phyloP scores from a whole-genome alignment of 2,797 vertebrate species.

The Lutjanus argentimaculatus region DNA sequence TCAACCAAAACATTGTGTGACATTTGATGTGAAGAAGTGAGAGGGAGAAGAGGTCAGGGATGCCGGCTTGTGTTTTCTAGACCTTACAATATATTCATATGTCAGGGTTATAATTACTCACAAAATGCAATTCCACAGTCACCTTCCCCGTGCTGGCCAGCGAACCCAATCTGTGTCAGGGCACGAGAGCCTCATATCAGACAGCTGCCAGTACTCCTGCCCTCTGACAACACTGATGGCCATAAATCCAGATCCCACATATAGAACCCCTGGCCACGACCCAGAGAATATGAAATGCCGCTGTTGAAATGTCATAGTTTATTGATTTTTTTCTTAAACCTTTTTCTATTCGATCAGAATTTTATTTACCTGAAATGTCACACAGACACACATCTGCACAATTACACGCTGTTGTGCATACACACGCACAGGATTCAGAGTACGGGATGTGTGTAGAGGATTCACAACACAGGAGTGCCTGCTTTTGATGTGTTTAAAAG shows the following conservation, averaged over 20 bases:
- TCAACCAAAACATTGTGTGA: constrained; percentile 21
- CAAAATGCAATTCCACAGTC: constrained; percentile 33
- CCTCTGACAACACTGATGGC: constrained; percentile 23
- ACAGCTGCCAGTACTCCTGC: constrained; percentile 48
- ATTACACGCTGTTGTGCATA: constrained; percentile 1
- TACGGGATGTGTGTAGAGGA: neutral
- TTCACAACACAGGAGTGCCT: neutral
- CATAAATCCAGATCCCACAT: constrained; percentile 19
- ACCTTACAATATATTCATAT: constrained; percentile 42
- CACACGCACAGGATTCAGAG: neutral
- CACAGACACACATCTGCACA: constrained; percentile 10
- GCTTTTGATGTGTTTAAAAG: neutral
- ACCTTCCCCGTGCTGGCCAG: constrained; percentile 7
- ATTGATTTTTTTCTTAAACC: constrained; percentile 56
- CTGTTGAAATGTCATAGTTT: constrained; percentile 72
- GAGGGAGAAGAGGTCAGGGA: constrained; percentile 18
- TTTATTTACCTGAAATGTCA: constrained; percentile 70
- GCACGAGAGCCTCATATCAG: constrained; percentile 32
- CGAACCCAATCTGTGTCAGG: constrained; percentile 64
- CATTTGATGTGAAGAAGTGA: constrained; percentile 38
- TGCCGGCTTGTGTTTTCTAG: constrained; percentile 25
- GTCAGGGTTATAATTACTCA: constrained; percentile 47
- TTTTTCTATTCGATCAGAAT: constrained; percentile 37
- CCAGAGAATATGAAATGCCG: constrained; percentile 37
- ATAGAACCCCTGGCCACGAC: constrained; percentile 12